phyloP scores from a whole-genome alignment of 1,140 invertebrate species.

The Papilio aristodemus region DNA sequence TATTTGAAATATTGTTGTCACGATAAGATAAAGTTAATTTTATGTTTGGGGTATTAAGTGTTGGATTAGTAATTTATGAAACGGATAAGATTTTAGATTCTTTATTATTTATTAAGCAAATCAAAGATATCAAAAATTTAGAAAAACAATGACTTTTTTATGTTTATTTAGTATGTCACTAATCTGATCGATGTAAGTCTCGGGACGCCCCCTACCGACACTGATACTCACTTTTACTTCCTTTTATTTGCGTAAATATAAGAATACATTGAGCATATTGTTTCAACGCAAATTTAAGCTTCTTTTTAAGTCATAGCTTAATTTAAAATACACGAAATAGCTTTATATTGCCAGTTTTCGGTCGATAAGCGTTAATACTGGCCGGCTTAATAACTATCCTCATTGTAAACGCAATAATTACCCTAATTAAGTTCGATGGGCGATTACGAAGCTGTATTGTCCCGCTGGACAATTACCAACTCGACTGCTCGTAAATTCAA shows the following conservation, averaged over 20 bases:
- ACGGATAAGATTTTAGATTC: too few relatives aligned
- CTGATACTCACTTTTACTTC: too few relatives aligned
- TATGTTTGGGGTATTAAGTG: slow-evolving; percentile 32
- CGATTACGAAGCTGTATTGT: slow-evolving; percentile 61
- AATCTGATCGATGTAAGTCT: too few relatives aligned
- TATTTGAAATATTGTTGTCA: slow-evolving; percentile 6
- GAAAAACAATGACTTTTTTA: too few relatives aligned
- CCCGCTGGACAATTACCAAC: slow-evolving; percentile 60
- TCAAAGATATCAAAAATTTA: neutral
- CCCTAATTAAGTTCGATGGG: slow-evolving; percentile 53
- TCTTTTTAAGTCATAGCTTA: neutral
- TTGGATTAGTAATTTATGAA: slow-evolving; percentile 17
- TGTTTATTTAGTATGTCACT: too few relatives aligned
- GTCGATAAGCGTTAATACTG: slow-evolving; percentile 30
- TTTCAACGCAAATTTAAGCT: too few relatives aligned
- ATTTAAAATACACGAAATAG: neutral
- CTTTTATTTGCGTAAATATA: too few relatives aligned
- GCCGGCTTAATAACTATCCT: slow-evolving; percentile 13
- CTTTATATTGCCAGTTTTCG: neutral
- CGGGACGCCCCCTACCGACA: too few relatives aligned
- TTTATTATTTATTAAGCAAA: too few relatives aligned
- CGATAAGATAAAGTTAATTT: slow-evolving; percentile 28
- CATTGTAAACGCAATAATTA: slow-evolving; percentile 54
- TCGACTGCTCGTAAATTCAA: slow-evolving; percentile 57
- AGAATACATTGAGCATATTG: too few relatives aligned